Conservation (phyloP, 2,888 invertebrate genomes). For the Orthosia gothica region DNA sequence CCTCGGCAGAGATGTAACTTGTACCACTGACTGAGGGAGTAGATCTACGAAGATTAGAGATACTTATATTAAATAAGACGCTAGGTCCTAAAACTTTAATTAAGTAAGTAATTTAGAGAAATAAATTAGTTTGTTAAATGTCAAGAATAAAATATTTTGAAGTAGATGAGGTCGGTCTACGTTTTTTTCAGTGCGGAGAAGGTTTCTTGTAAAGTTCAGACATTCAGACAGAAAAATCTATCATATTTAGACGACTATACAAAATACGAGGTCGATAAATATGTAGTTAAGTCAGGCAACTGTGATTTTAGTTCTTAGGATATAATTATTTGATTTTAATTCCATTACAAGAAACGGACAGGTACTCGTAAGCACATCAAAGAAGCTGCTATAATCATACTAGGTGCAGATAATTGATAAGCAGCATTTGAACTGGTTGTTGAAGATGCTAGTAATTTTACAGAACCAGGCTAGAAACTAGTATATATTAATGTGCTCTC, state of each 20-base stretch:
- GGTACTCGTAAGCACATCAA: no score
- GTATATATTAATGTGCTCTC: not conserved
- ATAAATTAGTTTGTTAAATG: no score
- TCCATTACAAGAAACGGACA: not conserved
- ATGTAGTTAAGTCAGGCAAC: not conserved
- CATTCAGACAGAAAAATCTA: not conserved
- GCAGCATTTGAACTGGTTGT: not conserved
- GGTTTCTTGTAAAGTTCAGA: no score
- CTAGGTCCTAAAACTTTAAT: not conserved
- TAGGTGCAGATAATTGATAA: constrained; percentile 5
- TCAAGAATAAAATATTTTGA: no score
- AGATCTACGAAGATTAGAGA: not conserved
- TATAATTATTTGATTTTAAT: not conserved
- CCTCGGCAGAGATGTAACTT: constrained; percentile 15
- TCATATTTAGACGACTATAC: not conserved
- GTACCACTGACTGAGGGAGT: constrained; percentile 9
- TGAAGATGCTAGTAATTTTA: constrained; percentile 1
- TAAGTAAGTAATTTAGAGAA: not conserved
- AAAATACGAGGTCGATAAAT: not conserved
- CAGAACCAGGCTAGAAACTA: not conserved
- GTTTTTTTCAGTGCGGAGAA: no score
- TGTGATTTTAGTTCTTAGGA: not conserved
- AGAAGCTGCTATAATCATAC: not conserved
- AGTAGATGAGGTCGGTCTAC: no score
- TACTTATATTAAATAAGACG: not conserved